phyloP scores from a whole-genome alignment of 1,140 invertebrate species.

The Heliothis virescens region DNA sequence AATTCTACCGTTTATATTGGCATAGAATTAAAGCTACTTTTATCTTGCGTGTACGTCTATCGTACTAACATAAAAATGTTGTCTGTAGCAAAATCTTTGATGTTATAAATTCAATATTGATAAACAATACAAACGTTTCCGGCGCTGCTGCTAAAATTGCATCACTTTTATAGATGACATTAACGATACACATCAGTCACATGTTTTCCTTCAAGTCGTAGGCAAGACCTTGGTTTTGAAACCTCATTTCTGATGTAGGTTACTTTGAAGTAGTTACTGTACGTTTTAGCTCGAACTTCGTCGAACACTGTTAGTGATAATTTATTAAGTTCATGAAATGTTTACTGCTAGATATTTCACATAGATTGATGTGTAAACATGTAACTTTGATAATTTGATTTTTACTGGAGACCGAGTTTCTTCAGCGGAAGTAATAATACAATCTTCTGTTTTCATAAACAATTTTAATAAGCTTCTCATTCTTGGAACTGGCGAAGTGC shows the following conservation, averaged over 20 bases:
- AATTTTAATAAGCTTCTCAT: constrained; percentile 41
- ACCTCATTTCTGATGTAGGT: constrained; percentile 66
- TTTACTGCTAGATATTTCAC: constrained; percentile 57
- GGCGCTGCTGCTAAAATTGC: constrained; percentile 43
- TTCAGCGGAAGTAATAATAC: constrained; percentile 12
- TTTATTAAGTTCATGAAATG: constrained; percentile 72
- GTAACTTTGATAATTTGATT: constrained; percentile 31
- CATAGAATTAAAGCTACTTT: background rate
- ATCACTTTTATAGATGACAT: constrained; percentile 59
- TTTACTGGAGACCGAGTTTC: constrained; percentile 10
- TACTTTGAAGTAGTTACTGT: constrained; percentile 71
- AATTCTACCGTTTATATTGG: background rate
- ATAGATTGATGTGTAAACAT: constrained; percentile 54
- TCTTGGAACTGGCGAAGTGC: constrained; percentile 31
- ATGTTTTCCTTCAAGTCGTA: constrained; percentile 57
- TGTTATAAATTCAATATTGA: constrained; percentile 49
- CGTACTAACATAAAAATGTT: background rate
- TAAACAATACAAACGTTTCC: constrained; percentile 50
- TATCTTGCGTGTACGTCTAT: background rate
- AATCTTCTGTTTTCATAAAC: constrained; percentile 33
- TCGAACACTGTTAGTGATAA: constrained; percentile 60
- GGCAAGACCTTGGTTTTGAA: constrained; percentile 66
- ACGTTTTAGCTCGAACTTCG: constrained; percentile 60
- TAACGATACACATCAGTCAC: constrained; percentile 57
- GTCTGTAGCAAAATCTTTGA: constrained; percentile 30